phyloP scores from a whole-genome alignment of 2,888 invertebrate genomes.

The Tinea semifulvella region DNA sequence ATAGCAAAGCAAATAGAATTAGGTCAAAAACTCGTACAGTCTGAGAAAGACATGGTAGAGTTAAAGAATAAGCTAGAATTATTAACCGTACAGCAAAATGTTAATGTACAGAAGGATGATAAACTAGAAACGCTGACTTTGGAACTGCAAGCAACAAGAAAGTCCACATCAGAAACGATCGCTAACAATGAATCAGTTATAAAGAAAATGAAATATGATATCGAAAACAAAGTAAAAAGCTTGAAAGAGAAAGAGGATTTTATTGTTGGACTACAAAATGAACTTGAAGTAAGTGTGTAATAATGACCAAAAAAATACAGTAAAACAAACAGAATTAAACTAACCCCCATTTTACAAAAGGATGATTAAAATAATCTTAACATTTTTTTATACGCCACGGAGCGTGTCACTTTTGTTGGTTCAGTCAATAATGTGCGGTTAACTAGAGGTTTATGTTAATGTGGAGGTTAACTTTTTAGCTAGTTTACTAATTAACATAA shows the following conservation, averaged over 20 bases:
- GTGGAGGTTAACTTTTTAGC: too few relatives aligned
- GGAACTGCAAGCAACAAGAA: slow-evolving; percentile 49
- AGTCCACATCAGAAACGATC: slow-evolving; percentile 39
- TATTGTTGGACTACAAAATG: slow-evolving; percentile 45
- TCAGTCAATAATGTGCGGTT: too few relatives aligned
- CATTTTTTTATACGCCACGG: too few relatives aligned
- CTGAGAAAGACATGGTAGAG: slow-evolving; percentile 43
- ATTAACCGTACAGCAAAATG: slow-evolving; percentile 44
- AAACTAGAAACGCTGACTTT: slow-evolving; percentile 48
- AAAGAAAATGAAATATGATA: slow-evolving; percentile 41
- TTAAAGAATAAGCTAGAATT: slow-evolving; percentile 53
- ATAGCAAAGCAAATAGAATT: slow-evolving; percentile 44
- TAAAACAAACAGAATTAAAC: not conserved
- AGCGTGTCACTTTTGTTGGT: too few relatives aligned
- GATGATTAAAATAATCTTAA: too few relatives aligned
- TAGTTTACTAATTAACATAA: too few relatives aligned
- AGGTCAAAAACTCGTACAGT: slow-evolving; percentile 40
- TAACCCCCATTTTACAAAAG: too few relatives aligned
- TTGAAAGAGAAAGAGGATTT: slow-evolving; percentile 46
- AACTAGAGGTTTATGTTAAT: too few relatives aligned
- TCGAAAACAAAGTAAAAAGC: slow-evolving; percentile 47
- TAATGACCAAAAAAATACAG: not conserved
- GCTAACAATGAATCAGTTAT: slow-evolving; percentile 44
- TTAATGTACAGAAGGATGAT: slow-evolving; percentile 45
- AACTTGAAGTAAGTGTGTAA: slow-evolving; percentile 45